Percentiles rank a stretch among this genome's conserved stretches.
Conservation (phyloP, 2,113 vertebrate genomes). For the Butastur rufipennis region DNA sequence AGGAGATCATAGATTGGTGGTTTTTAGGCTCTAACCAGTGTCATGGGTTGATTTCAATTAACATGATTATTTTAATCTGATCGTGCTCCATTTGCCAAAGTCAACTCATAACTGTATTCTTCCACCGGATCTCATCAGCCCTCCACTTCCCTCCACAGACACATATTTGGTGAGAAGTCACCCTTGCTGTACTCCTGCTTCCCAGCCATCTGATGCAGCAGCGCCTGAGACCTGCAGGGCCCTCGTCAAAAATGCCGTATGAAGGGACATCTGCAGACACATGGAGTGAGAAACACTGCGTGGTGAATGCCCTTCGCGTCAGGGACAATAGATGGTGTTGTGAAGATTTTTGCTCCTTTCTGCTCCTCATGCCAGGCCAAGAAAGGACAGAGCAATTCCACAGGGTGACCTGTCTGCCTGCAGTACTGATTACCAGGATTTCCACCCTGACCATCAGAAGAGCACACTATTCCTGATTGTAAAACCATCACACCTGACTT, state of each 20-base stretch:
- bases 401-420: rapidly evolving
- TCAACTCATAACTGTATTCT: background rate
- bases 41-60: background rate
- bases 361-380: background rate
- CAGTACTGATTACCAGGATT: background rate
- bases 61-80: background rate
- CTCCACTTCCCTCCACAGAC: background rate
- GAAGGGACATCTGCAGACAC: background rate
- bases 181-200: background rate
- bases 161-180: background rate
- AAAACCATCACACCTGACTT: background rate
- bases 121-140: background rate
- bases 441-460: background rate
- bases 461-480: background rate
- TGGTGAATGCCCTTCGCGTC: rapidly evolving
- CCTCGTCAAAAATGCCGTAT: background rate
- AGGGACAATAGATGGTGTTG: rapidly evolving
- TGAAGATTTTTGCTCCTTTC: background rate
- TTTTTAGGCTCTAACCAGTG: background rate
- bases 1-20: background rate
- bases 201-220: background rate
- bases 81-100: background rate
- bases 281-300: rapidly evolving
- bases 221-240: background rate
- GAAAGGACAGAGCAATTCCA: background rate